Base-by-base conservation (phyloP, 64 coral and sea anemone genomes). In the Actinia tenebrosa region DNA sequence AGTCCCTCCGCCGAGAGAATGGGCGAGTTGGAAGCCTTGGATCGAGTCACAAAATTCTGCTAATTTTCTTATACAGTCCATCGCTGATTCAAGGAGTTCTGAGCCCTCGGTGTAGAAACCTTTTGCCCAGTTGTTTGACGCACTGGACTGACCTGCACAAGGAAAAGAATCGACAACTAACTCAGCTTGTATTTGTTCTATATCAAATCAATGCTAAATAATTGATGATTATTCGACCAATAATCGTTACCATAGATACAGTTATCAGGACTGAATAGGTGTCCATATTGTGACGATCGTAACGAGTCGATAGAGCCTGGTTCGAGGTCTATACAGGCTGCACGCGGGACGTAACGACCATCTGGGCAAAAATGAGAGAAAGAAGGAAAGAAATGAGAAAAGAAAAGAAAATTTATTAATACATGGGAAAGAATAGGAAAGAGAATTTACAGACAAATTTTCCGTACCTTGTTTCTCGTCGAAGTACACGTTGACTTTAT, bases 121-220 rank as follows among this genome's bases (percentile, higher is more conserved):
- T 60, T 97, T 97, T 18, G 94, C 94, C 94, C 94, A 97, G 43
- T 97, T 97, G 68, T 97, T 97, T 71, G 94, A 91, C 56, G 94
- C 94, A 45, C 94, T 97, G 85, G 86, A 93, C n/a, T 93, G 94
- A 86, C 94, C 94, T 97, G 44, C 5, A 77, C 54, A 7, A 18
- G 22, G 43, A 83, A n/a, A 37, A 37, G 30, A 37, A 42, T 11
- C 8, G n/a, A 7, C 10, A n/a, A 30, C 10, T 30, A 27, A 15
- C 8, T 66, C 18, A 66, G 17, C 63, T 66, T 66, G 17, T 66
- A 66, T 66, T 19, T n/a, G 3, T n/a, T 3, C 22, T 42, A 18
- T 30, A 66, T 66, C 19, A 66, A n/a, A 23, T 66, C 6, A 23
- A 66, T 66, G 22, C n/a, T n/a, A 66, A n/a, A 2, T 6, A 26